Base-by-base conservation (phyloP, 2,797 vertebrate genomes). In the Argentina silus region DNA sequence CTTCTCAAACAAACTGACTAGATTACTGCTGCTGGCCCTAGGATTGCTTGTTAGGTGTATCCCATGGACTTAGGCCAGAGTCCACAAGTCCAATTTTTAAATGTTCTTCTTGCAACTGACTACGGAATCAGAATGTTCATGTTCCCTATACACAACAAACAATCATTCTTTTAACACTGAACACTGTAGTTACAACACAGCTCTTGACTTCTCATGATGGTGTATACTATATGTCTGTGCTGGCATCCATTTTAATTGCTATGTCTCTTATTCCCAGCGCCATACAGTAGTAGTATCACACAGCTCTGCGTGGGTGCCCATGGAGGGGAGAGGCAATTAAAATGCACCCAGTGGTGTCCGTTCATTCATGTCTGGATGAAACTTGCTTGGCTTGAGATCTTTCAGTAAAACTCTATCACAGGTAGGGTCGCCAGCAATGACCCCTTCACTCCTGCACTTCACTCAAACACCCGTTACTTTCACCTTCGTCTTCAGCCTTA, bases 281-380 rank as follows among this genome's bases (percentile, higher is more conserved):
- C 12, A 61, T 23, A 48, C 53, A 45, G 23, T 27, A 21, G 47
- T 23, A 53, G 55, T 15, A 42, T 17, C 57, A 64, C 47, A 43
- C 59, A 63, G 23, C 19, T 45, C 36, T 42, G 66, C 12, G 48
- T 12, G 67, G 12, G 51, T 42, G 42, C 48, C 50, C 44, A 43
- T 64, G 73, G 64, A 69, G 48, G 67, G 48, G 67, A 70, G 51
- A 69, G 48, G 59, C 67, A 68, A 69, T 69, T 63, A 63, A 60
- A 69, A 69, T 11, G 59, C 67, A 48, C 51, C 45, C 43, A 47
- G 67, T 55, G 47, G 73, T 27, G 50, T 53, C 50, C 17, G 50
- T 53, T 44, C 42, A 69, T 65, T 70, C 73, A 75, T 42, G 57
- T 50, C 42, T 64, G 50, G 62, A 59, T 69, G 50, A 75, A 42